Evolutionary conservation across 2,888 invertebrate genomes (phyloP), one percentile per base, ranked within the genome.

Genomic region (Ceriagrion tenellum): DNA sequence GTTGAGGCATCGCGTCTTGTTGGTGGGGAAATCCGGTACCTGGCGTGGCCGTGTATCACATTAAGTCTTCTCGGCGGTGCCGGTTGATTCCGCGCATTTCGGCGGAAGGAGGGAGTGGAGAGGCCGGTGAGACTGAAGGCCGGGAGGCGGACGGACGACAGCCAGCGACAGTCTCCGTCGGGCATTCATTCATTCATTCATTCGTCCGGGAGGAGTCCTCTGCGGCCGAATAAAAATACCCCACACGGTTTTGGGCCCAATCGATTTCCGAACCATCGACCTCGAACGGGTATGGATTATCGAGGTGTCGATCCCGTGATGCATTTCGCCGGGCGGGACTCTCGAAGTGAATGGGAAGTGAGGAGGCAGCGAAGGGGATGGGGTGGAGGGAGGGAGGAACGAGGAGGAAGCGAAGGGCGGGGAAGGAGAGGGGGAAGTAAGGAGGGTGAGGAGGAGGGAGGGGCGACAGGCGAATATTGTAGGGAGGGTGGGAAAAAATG

Each of bases 301-400:
- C 81, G 81, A 81, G n/a, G 81, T 81, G 81, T 81, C 35, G 81
- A 35, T 35, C 81, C 81, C 81, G 35, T 81, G 35, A 81, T 81
- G 81, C 81, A 81, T 81, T 81, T 81, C 81, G n/a, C n/a, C 26
- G n/a, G 69, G 69, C 18, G 69, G 69, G 69, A 69, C 69, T 26
- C 26, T 13, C 18, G 8, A n/a, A 10, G 30, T 30, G 81, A 35
- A 18, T 81, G 81, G 30, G n/a, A n/a, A 23, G 10, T 20, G 26
- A 81, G 81, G 81, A 30, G 69, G 20, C 8, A 10, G 69, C 69
- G 69, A 47, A n/a, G 3, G 30, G 23, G 81, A 13, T 4, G n/a
- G 35, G 13, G n/a, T 8, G 10, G 10, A n/a, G 26, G n/a, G 81
- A n/a, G 8, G 69, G 20, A 0, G n/a, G 26, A 13, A 0, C 2